phyloP scores from a whole-genome alignment of 1,140 invertebrate species.

The Drosophila obscura region DNA sequence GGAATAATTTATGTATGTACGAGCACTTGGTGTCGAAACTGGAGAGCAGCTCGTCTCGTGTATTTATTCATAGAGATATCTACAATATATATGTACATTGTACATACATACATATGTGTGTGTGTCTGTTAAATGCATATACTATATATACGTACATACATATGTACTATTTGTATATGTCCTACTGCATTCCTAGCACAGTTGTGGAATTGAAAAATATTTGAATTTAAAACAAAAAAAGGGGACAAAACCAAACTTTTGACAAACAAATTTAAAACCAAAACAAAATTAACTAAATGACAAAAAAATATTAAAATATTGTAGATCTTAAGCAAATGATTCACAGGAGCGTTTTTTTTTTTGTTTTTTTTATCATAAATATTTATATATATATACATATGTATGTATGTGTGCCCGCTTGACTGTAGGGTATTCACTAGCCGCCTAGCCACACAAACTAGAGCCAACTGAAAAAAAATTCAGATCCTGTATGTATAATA shows the following conservation, averaged over 20 bases:
- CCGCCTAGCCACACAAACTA: slow-evolving; percentile 15
- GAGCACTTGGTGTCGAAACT: background rate
- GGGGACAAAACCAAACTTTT: slow-evolving; percentile 12
- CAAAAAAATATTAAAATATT: slow-evolving; percentile 40
- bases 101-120: slow-evolving; percentile 1
- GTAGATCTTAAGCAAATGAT: slow-evolving; percentile 36
- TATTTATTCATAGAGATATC: slow-evolving; percentile 13
- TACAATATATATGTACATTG: slow-evolving; percentile 3
- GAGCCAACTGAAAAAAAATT: background rate
- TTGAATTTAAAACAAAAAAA: slow-evolving; percentile 51
- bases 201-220: slow-evolving; percentile 78
- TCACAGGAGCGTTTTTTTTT: slow-evolving; percentile 25
- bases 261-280: slow-evolving; percentile 11
- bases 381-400: background rate
- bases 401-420: slow-evolving; percentile 21
- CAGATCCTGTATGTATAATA: slow-evolving; percentile 7
- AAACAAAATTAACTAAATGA: slow-evolving; percentile 21
- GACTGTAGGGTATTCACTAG: slow-evolving; percentile 47
- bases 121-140: slow-evolving; percentile 20
- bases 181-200: slow-evolving; percentile 79
- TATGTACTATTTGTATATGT: slow-evolving; percentile 50
- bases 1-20: background rate
- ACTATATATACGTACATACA: slow-evolving; percentile 31
- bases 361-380: slow-evolving; percentile 12
- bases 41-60: background rate